Percentiles rank a stretch among this genome's conserved stretches.
Conservation (phyloP, 2,888 invertebrate genomes). For the Diarsia brunnea region DNA sequence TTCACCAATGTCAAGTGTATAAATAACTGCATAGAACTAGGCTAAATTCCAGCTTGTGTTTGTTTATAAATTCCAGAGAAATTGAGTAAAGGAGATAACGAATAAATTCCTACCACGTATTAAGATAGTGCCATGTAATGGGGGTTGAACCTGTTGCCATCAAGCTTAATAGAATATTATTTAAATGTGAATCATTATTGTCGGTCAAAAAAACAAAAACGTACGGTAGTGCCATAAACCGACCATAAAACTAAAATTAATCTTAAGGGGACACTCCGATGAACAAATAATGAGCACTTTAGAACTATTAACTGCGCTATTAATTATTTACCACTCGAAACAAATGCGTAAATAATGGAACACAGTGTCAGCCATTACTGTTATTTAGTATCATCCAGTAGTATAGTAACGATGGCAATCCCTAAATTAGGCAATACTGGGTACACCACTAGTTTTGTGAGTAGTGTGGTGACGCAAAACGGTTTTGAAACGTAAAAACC, state of each 20-base stretch:
- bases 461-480: constrained; percentile 20
- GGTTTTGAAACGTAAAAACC: constrained; percentile 57
- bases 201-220: neutral
- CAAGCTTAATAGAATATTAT: neutral
- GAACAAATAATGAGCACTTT: constrained; percentile 39
- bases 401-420: constrained; percentile 14
- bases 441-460: constrained; percentile 2
- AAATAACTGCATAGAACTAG: constrained; percentile 56
- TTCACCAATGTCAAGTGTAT: constrained; percentile 60
- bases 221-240: no score
- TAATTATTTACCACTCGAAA: constrained; percentile 42
- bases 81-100: constrained; percentile 34
- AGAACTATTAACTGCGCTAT: constrained; percentile 44
- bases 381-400: constrained; percentile 19
- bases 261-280: constrained; percentile 22
- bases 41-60: constrained; percentile 52
- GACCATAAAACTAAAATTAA: constrained; percentile 35
- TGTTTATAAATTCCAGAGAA: constrained; percentile 55
- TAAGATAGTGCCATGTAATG: no score
- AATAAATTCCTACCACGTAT: neutral
- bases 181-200: constrained; percentile 8
- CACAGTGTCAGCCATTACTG: constrained; percentile 17
- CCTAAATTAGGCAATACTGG: constrained; percentile 46
- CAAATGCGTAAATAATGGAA: constrained; percentile 44
- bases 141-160: no score